phyloP scores from a whole-genome alignment of 2,888 invertebrate species.

The Aethes cnicana region DNA sequence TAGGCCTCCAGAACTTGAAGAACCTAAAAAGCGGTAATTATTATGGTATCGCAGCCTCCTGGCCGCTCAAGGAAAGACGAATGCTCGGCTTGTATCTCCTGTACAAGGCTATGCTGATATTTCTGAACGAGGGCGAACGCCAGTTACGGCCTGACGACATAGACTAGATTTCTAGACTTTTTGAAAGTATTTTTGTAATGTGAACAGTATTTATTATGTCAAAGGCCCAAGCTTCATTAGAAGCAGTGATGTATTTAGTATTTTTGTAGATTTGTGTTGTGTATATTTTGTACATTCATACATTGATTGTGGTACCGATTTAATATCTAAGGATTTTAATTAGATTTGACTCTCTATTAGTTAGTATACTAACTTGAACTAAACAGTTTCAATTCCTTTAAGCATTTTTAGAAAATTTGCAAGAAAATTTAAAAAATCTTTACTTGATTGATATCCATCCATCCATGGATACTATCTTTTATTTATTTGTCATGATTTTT shows the following conservation, averaged over 20 bases:
- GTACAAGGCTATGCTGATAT: conserved; percentile 91
- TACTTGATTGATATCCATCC: too few relatives aligned
- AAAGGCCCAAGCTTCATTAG: conserved; percentile 14
- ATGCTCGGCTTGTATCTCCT: conserved; percentile 90
- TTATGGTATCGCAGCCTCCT: conserved; percentile 89
- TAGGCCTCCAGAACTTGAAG: conserved; percentile 88
- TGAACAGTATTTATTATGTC: conserved; percentile 18
- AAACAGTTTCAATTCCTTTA: not conserved
- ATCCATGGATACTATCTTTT: too few relatives aligned
- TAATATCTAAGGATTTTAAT: not conserved
- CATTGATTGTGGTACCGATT: not conserved
- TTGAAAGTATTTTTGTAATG: not conserved
- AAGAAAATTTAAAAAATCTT: too few relatives aligned
- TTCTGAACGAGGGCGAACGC: conserved; percentile 93
- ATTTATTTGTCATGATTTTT: too few relatives aligned
- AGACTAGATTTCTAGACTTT: conserved; percentile 45
- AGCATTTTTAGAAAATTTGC: too few relatives aligned
- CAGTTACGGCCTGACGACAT: conserved; percentile 91
- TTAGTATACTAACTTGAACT: not conserved
- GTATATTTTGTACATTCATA: conserved; percentile 1
- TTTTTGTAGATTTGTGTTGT: not conserved
- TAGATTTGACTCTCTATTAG: conserved; percentile 4
- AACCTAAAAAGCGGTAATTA: conserved; percentile 92
- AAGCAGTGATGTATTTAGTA: conserved; percentile 17
- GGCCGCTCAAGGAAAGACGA: conserved; percentile 86